A percentile compares a stretch with the other conserved stretches of the same genome.
phyloP scores from a whole-genome alignment of 2,113 vertebrate species.

The Hirundichthys speculiger region DNA sequence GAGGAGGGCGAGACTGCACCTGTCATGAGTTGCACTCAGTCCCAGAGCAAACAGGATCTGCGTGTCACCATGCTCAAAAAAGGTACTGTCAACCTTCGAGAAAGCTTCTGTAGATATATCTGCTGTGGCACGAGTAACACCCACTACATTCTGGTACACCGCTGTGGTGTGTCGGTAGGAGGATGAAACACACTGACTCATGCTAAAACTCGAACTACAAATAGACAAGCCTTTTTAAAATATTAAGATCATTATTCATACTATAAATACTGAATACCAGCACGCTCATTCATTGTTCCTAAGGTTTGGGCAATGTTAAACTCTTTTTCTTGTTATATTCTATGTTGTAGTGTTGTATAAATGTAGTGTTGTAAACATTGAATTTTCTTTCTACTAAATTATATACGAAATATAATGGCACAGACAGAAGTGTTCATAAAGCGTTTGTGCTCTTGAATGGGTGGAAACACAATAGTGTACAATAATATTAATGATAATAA shows the following conservation, averaged over 20 bases:
- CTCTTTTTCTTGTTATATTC: too few species aligned
- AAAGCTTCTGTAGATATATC: slow-evolving; percentile 76
- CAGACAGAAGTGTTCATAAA: too few species aligned
- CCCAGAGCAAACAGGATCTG: slow-evolving; percentile 91
- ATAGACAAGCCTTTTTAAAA: slow-evolving; percentile 25
- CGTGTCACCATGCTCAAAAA: slow-evolving; percentile 95
- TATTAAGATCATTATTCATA: slow-evolving; percentile 3
- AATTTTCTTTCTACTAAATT: too few species aligned
- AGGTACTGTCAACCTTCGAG: slow-evolving; percentile 86
- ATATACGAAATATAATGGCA: too few species aligned
- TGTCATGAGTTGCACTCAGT: slow-evolving; percentile 81
- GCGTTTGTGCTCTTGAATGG: too few species aligned
- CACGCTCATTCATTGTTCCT: too few species aligned
- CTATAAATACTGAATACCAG: neutral
- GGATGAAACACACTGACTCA: slow-evolving; percentile 36
- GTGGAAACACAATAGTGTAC: too few species aligned
- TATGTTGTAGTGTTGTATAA: too few species aligned
- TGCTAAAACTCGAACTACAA: slow-evolving; percentile 12
- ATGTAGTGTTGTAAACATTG: too few species aligned
- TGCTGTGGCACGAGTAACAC: neutral
- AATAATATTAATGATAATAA: too few species aligned
- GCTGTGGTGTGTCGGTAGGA: slow-evolving; percentile 18
- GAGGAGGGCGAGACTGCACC: slow-evolving; percentile 87
- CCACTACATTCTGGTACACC: slow-evolving; percentile 5
- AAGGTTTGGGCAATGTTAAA: neutral